Evolutionary conservation across 2,888 invertebrate species (phyloP), one percentile per base, ranked within the genome.

Genomic region (Callyntrura sp.): DNA sequence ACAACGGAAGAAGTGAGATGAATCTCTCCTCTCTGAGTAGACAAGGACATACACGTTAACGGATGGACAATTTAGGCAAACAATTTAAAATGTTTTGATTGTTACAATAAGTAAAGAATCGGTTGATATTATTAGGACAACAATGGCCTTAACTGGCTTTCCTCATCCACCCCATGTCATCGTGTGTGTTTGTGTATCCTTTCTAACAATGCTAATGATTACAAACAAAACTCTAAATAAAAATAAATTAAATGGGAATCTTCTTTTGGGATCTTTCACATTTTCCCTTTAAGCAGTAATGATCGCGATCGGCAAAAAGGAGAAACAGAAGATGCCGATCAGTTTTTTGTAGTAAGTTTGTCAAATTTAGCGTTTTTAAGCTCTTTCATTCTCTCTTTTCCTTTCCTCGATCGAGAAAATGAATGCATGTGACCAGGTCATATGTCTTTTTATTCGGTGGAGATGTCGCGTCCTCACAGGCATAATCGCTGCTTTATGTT

Each of bases 371-470:
- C 11, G 23, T 43, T 5, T 12, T 2, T n/a, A 14, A 65, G 35
- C 57, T 81, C 60, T 60, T 57, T 78, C 70, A 35, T 17, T 35
- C 9, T 23, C 6, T 73, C 48, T 73, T n/a, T n/a, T n/a, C n/a
- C n/a, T n/a, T 23, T 55, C 51, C n/a, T n/a, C n/a, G n/a, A n/a
- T n/a, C n/a, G n/a, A 68, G 20, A 76, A 86, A 86, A 79, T 79
- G 86, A 86, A 86, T 86, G 78, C 86, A 78, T 86, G 78, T 65
- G 62, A 62, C 86, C 78, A 79, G 76, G 76, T 86, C 86, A 45
- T 86, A 62, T 23, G 48, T 86, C 86, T 76, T 76, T 25, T 43
- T 43, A 57, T 20, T 73, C 14, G 62, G 8, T 23, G 82, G 45
- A 57, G 81, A 62, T 82, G 82, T 82, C 82, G 60, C 62, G 23